Percentiles rank a stretch among this genome's conserved stretches.
These are phyloP conservation scores for Agelaius tricolor DNA, from an alignment of 2,113 vertebrate species.

Conservation along the genomic window DNA sequence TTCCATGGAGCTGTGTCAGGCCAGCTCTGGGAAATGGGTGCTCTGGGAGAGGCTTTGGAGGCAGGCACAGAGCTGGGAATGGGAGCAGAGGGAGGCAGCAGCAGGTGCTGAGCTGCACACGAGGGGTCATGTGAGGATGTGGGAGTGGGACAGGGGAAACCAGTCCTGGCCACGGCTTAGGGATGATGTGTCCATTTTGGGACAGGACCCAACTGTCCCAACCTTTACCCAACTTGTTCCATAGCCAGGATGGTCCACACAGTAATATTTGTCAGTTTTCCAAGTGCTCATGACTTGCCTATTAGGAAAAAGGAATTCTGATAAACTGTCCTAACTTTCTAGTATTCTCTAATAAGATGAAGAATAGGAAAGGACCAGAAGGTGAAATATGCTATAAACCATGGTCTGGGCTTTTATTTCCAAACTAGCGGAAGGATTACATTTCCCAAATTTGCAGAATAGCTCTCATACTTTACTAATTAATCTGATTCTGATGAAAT, in stretches of 20 bases:
- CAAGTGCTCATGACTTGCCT: background rate
- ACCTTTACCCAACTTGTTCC: background rate
- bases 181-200: background rate
- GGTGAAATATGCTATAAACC: background rate
- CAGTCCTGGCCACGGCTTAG: rapidly evolving
- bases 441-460: background rate
- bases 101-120: background rate
- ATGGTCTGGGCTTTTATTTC: background rate
- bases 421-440: background rate
- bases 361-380: background rate
- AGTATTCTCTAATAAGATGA: background rate
- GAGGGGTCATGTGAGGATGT: background rate
- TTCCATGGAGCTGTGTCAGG: background rate
- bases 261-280: background rate
- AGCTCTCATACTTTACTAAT: background rate
- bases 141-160: too few relatives aligned
- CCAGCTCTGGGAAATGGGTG: background rate
- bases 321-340: background rate
- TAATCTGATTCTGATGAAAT: background rate
- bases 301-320: background rate
- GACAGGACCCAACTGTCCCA: background rate
- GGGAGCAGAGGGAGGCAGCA: background rate
- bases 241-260: background rate
- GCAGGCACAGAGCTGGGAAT: rapidly evolving
- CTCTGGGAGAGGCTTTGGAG: background rate